phyloP scores from a whole-genome alignment of 2,797 vertebrate species.

The Merluccius polli region DNA sequence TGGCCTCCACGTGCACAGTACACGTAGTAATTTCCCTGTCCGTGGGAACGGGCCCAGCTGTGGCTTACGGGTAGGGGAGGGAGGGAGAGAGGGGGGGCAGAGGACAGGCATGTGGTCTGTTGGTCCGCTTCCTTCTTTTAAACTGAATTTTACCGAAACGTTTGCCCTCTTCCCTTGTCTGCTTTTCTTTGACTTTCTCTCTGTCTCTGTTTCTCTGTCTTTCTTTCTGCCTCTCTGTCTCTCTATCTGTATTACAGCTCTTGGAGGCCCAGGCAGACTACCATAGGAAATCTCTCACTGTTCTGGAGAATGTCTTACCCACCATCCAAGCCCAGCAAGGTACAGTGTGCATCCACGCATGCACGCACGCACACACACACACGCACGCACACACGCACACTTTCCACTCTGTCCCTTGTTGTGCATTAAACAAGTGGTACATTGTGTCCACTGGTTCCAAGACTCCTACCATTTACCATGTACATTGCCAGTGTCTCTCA shows the following conservation, averaged over 20 bases:
- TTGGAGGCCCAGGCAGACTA: slow-evolving; percentile 99
- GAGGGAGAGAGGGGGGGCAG: neutral
- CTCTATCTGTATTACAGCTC: slow-evolving; percentile 85
- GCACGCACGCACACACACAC: neutral
- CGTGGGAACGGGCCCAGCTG: slow-evolving; percentile 2
- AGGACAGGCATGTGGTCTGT: slow-evolving; percentile 1
- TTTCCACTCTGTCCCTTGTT: neutral
- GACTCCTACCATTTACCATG: no score
- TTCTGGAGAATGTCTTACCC: slow-evolving; percentile 93
- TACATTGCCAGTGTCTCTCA: no score
- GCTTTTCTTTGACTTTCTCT: slow-evolving; percentile 50
- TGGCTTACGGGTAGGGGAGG: neutral
- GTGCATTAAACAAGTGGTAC: no score
- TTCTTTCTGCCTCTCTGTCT: slow-evolving; percentile 27
- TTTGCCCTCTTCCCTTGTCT: slow-evolving; percentile 38
- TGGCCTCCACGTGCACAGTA: neutral
- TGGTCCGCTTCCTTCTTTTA: neutral
- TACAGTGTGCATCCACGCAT: slow-evolving; percentile 70
- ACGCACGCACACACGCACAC: neutral
- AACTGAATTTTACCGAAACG: neutral
- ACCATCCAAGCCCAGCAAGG: slow-evolving; percentile 97
- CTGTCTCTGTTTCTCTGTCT: neutral
- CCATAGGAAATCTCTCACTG: slow-evolving; percentile 96
- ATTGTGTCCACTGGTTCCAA: no score
- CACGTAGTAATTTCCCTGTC: slow-evolving; percentile 2